A percentile compares a stretch with the other conserved stretches of the same genome.
phyloP scores from a whole-genome alignment of 2,888 invertebrate species.

The Flexamia atlantica region DNA sequence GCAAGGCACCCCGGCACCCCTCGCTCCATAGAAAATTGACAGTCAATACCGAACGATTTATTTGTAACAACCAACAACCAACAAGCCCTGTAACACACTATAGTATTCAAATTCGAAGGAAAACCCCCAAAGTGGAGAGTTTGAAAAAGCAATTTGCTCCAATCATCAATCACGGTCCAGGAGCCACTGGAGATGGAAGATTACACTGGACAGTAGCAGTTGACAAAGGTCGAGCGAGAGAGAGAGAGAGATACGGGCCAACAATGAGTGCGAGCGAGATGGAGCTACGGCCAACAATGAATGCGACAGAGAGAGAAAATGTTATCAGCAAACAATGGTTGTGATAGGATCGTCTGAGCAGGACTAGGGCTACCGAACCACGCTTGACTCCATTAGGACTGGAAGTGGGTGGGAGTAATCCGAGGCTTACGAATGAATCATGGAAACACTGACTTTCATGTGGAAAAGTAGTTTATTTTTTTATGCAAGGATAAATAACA shows the following conservation, averaged over 20 bases:
- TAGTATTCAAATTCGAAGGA: constrained; percentile 11
- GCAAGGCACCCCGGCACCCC: too few relatives aligned
- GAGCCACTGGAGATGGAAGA: background rate
- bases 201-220: constrained; percentile 38
- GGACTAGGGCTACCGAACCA: constrained; percentile 47
- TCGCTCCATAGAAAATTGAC: background rate
- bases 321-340: constrained; percentile 40
- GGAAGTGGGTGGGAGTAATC: background rate
- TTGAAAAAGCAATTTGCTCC: constrained; percentile 9
- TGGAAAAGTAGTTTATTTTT: too few relatives aligned
- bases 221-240: constrained; percentile 51
- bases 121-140: background rate
- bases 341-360: constrained; percentile 37
- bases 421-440: background rate
- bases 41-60: background rate
- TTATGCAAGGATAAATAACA: too few relatives aligned
- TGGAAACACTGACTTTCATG: too few relatives aligned
- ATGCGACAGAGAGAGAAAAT: background rate
- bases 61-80: background rate
- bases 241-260: constrained; percentile 1
- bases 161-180: background rate
- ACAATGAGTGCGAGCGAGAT: constrained; percentile 1
- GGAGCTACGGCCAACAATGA: constrained; percentile 8
- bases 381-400: constrained; percentile 39
- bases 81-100: background rate